Evolutionary conservation across 1,140 invertebrate genomes (phyloP), one percentile per base, ranked within the genome.

Genomic region (Drosophila suzukii): DNA sequence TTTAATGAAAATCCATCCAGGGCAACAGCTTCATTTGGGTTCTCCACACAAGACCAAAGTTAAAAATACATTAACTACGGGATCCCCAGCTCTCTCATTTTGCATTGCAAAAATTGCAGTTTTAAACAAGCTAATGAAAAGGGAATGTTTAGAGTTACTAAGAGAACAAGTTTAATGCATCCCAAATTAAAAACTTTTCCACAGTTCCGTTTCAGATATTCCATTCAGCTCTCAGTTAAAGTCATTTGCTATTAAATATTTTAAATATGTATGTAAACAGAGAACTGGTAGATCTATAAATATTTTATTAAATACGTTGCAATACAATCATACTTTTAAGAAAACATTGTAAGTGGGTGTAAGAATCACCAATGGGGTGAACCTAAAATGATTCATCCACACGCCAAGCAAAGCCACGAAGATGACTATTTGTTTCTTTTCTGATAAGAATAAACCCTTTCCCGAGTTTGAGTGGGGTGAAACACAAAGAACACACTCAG

Each of bases 1-100:
- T 72, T 72, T 72, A 72, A 51, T 60, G 66, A 72, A 51, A 72
- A 72, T 72, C 36, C 46, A 44, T 59, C 24, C 38, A 59, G 3
- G 38, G 36, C 5, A 30, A 34, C 6, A 49, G 47, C 47, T 27
- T 27, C 3, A 30, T 30, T 49, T n/a, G 3, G 1, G 47, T 30
- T 34, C 11, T 32, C 53, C 15, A 32, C 38, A 59, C 10, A 36
- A 32, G 12, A 20, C 15, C 12, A 20, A 43, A 32, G 36, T 13
- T 20, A 17, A 36, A 34, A 65, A 50, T 6, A 39, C 49, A 13
- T 30, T 2, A 11, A 4, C 3, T 20, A 20, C 20, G 20, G 20
- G 20, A 20, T 20, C 20, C 20, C 20, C 20, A 2, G 20, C 20
- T n/a, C 36, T 20, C 3, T 4, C 43, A 11, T 44, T 44, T 44